Percentiles rank a stretch among this genome's conserved stretches.
Evolutionary conservation across 2,113 vertebrate species (phyloP).

Genomic region (Nycticryphes semicollaris): DNA sequence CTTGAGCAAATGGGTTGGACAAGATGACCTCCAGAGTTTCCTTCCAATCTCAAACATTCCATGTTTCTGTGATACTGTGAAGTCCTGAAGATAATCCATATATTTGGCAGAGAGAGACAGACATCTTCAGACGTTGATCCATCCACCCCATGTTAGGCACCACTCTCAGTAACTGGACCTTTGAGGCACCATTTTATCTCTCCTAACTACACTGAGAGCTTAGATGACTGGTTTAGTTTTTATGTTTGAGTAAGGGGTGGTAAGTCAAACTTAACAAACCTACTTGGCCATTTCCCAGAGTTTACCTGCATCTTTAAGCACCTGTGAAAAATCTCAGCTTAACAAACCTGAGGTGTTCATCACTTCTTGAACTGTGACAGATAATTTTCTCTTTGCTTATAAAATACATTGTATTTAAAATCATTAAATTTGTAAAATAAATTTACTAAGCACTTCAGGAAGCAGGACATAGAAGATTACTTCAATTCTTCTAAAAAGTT

Average conservation of each 20-base stretch:
- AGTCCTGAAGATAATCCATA: neutral
- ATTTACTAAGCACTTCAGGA: neutral
- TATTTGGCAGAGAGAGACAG: neutral
- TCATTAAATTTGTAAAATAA: neutral
- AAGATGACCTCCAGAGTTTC: neutral
- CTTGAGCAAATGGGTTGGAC: neutral
- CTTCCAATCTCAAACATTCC: neutral
- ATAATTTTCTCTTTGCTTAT: neutral
- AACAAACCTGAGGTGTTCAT: neutral
- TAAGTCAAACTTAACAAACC: neutral
- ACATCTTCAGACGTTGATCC: neutral
- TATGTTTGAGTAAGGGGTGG: neutral
- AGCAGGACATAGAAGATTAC: neutral
- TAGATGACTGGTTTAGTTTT: neutral
- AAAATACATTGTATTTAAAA: neutral
- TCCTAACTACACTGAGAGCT: neutral
- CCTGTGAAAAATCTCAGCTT: neutral
- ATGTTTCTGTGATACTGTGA: neutral
- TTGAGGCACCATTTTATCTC: neutral
- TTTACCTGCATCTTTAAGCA: neutral
- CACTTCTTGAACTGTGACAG: neutral
- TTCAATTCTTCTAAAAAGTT: neutral
- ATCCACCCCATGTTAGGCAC: neutral
- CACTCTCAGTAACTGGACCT: neutral
- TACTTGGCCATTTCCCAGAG: neutral